Conservation (phyloP, 2,797 vertebrate species). For the Sebastiscus albofasciatus region DNA sequence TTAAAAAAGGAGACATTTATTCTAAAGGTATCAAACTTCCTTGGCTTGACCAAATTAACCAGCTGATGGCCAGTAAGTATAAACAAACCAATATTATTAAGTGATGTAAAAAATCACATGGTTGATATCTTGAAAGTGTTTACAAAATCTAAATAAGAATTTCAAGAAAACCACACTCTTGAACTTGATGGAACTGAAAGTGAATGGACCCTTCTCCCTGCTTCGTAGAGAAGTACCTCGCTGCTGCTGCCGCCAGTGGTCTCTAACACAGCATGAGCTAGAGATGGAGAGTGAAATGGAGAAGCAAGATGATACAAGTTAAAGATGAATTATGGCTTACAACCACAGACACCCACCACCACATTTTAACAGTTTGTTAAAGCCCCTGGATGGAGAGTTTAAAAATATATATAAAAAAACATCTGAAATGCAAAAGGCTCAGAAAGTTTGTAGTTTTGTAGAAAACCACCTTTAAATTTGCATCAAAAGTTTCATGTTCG, state of each 20-base stretch:
- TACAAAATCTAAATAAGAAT: not conserved
- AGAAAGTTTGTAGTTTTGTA: not conserved
- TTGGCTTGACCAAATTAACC: not conserved
- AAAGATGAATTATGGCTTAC: slow-evolving; percentile 20
- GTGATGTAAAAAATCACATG: not conserved
- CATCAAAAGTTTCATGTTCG: no score
- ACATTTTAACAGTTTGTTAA: not conserved
- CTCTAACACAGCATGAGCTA: slow-evolving; percentile 55
- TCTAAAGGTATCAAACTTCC: not conserved
- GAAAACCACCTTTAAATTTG: not conserved
- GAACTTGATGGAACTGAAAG: slow-evolving; percentile 32
- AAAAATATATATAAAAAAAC: not conserved
- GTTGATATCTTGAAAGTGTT: not conserved
- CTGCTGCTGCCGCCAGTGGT: slow-evolving; percentile 40
- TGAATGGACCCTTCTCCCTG: slow-evolving; percentile 47
- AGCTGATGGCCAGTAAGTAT: not conserved
- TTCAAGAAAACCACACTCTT: not conserved
- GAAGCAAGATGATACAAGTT: slow-evolving; percentile 60
- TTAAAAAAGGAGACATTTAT: not conserved
- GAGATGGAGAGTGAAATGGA: slow-evolving; percentile 58
- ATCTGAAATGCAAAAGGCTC: not conserved
- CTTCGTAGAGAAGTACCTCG: slow-evolving; percentile 53
- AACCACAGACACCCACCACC: not conserved
- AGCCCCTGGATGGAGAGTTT: not conserved
- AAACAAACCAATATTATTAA: not conserved